Conservation (phyloP, 2,888 invertebrate genomes). For the Scaptomyza flava region DNA sequence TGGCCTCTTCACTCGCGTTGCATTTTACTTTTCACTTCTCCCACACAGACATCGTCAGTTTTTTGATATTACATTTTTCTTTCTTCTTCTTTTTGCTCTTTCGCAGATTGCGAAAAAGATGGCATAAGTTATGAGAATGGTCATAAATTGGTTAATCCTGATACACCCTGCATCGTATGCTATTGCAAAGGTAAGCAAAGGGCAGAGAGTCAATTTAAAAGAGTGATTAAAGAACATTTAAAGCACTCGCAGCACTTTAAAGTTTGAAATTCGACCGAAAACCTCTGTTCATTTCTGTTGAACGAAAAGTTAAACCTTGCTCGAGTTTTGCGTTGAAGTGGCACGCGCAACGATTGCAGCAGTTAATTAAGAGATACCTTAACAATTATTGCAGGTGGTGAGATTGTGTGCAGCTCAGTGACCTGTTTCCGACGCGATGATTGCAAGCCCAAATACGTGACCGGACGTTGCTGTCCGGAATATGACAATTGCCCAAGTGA, state of each 20-base stretch:
- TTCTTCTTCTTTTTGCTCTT: slow-evolving; percentile 13
- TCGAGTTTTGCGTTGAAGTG: neutral
- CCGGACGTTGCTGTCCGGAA: slow-evolving; percentile 92
- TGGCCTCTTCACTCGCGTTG: slow-evolving; percentile 28
- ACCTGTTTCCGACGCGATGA: slow-evolving; percentile 91
- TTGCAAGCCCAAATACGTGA: slow-evolving; percentile 89
- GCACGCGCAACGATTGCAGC: slow-evolving; percentile 1
- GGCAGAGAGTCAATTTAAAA: neutral
- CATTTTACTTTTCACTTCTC: neutral
- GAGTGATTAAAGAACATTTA: neutral
- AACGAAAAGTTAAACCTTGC: neutral
- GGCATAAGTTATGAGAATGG: slow-evolving; percentile 91
- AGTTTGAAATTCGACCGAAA: too few relatives aligned
- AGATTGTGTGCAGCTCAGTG: slow-evolving; percentile 91
- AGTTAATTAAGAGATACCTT: slow-evolving; percentile 22
- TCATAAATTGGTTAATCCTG: slow-evolving; percentile 89
- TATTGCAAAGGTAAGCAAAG: slow-evolving; percentile 88
- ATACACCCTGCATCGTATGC: slow-evolving; percentile 91
- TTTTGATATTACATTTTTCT: slow-evolving; percentile 9
- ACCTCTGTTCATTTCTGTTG: neutral
- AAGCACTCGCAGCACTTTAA: neutral
- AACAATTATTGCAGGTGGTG: slow-evolving; percentile 85
- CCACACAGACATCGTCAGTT: neutral
- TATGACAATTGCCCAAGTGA: slow-evolving; percentile 92
- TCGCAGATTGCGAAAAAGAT: slow-evolving; percentile 90